These are phyloP conservation scores for Pygocentrus nattereri DNA, from an alignment of 2,797 vertebrate genomes.

Conservation along the genomic window DNA sequence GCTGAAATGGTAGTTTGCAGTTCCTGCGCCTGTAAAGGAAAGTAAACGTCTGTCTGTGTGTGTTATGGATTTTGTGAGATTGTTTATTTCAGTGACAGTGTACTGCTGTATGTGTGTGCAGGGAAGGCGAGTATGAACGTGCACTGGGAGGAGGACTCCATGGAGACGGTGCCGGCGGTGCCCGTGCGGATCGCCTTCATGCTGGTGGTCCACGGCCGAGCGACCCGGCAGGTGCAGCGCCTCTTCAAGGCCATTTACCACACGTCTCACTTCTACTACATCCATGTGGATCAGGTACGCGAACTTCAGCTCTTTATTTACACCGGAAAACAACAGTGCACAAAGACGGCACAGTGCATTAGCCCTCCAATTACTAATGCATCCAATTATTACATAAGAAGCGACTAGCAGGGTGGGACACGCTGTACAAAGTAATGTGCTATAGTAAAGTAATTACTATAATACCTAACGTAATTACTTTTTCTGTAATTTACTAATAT, in stretches of 20 bases:
- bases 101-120: constrained; percentile 63
- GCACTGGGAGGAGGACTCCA: constrained; percentile 95
- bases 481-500: too few relatives aligned
- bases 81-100: constrained; percentile 15
- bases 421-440: too few relatives aligned
- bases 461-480: too few relatives aligned
- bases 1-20: too few relatives aligned
- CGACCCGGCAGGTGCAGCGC: constrained; percentile 93
- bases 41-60: too few relatives aligned
- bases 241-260: constrained; percentile 99
- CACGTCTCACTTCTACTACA: constrained; percentile 95
- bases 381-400: too few relatives aligned
- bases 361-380: too few relatives aligned
- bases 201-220: constrained; percentile 94
- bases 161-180: constrained; percentile 85
- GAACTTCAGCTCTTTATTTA: background rate
- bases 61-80: background rate
- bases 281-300: constrained; percentile 96
- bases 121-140: constrained; percentile 94
- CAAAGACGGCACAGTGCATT: too few relatives aligned
- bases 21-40: too few relatives aligned
- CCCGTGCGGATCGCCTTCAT: constrained; percentile 94
- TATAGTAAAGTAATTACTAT: too few relatives aligned
- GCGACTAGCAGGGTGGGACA: too few relatives aligned
- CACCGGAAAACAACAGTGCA: too few relatives aligned